Conservation (phyloP, 2,113 vertebrate genomes). For the Percina caprodes region DNA sequence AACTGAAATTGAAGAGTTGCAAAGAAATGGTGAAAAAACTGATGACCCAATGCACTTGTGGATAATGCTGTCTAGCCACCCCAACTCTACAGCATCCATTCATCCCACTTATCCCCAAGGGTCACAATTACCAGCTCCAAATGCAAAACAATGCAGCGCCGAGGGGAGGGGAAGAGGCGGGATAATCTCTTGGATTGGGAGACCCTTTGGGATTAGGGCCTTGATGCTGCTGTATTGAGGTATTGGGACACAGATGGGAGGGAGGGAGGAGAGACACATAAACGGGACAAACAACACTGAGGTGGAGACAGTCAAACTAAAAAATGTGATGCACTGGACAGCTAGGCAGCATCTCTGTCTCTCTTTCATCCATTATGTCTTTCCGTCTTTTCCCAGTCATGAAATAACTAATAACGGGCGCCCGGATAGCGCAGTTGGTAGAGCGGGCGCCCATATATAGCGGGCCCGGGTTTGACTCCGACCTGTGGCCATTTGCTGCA, state of each 20-base stretch:
- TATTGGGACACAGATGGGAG: constrained; percentile 71
- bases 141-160: constrained; percentile 55
- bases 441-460: no score
- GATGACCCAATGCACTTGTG: constrained; percentile 44
- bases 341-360: background rate
- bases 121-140: constrained; percentile 60
- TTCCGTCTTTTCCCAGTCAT: background rate
- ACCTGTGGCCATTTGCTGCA: no score
- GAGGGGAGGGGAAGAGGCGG: constrained; percentile 60
- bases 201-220: constrained; percentile 78
- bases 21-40: constrained; percentile 14
- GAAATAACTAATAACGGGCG: background rate
- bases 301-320: background rate
- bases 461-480: no score
- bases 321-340: background rate
- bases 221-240: constrained; percentile 65
- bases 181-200: constrained; percentile 83
- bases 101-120: constrained; percentile 52
- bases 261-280: constrained; percentile 25
- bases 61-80: constrained; percentile 60
- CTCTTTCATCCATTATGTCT: background rate
- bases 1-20: constrained; percentile 23
- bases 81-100: constrained; percentile 34
- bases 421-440: no score
- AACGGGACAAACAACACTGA: constrained; percentile 35